phyloP scores from a whole-genome alignment of 2,888 invertebrate genomes.

The Zygothrica quintamaculata region DNA sequence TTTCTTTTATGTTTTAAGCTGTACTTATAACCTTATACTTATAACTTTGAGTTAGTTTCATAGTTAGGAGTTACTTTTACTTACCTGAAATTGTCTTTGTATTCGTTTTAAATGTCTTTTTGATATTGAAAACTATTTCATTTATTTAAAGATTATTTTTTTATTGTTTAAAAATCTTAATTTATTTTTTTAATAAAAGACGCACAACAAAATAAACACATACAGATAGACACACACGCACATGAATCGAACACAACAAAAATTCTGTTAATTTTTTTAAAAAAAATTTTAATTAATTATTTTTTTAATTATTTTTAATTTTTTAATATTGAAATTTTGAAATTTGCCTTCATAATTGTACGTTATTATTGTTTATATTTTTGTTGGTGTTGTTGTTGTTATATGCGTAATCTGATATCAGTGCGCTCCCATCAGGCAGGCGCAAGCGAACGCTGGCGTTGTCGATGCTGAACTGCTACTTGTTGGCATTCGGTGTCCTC shows the following conservation, averaged over 20 bases:
- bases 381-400: slow-evolving; percentile 5
- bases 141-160: neutral
- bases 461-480: slow-evolving; percentile 78
- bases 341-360: neutral
- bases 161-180: no score
- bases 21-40: no score
- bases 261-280: neutral
- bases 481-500: slow-evolving; percentile 70
- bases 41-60: no score
- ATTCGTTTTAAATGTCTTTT: no score
- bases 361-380: slow-evolving; percentile 3
- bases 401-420: slow-evolving; percentile 16
- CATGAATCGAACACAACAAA: slow-evolving; percentile 3
- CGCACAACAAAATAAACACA: slow-evolving; percentile 4
- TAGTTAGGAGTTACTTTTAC: neutral
- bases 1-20: no score
- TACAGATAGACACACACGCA: slow-evolving; percentile 1
- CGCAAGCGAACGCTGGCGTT: slow-evolving; percentile 73
- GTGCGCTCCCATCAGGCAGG: slow-evolving; percentile 45
- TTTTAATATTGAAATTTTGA: neutral
- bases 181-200: slow-evolving; percentile 4
- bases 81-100: neutral
- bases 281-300: no score
- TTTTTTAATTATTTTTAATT: no score
- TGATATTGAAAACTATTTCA: slow-evolving; percentile 1